Evolutionary conservation across 2,113 vertebrate species (phyloP).

Genomic region (Tauraco erythrolophus): DNA sequence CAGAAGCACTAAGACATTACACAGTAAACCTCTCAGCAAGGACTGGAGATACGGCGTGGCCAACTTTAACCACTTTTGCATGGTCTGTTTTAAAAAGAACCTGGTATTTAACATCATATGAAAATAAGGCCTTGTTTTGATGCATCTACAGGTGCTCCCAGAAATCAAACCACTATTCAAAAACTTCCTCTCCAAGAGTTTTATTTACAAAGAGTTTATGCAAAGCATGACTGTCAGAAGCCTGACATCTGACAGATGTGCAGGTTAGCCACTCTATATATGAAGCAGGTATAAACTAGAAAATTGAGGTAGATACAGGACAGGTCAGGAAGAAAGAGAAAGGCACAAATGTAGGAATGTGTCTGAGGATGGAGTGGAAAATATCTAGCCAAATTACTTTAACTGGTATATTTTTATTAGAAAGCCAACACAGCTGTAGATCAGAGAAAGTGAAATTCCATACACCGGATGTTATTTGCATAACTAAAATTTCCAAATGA

Average conservation of each 20-base stretch:
- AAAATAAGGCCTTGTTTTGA: not conserved
- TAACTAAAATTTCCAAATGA: not conserved
- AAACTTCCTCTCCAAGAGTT: not conserved
- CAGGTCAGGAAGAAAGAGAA: not conserved
- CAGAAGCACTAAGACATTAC: not conserved
- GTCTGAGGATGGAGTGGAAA: not conserved
- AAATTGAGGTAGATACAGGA: not conserved
- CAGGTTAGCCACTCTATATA: not conserved
- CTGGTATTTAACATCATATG: not conserved
- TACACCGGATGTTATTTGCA: not conserved
- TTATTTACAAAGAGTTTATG: not conserved
- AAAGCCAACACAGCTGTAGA: not conserved
- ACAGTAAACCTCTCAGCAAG: not conserved
- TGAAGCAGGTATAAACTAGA: not conserved
- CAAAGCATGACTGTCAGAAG: not conserved
- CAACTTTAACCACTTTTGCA: not conserved
- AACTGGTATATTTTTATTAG: not conserved
- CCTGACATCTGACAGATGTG: not conserved
- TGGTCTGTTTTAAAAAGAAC: not conserved
- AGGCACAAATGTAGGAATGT: not conserved
- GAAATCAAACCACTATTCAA: not conserved
- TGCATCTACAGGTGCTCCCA: not conserved
- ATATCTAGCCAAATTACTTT: not conserved
- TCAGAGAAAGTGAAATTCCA: not conserved
- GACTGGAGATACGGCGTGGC: not conserved